Percentiles rank a stretch among this genome's conserved stretches.
Conservation (phyloP, 2,888 invertebrate genomes). For the Thecophora atra region DNA sequence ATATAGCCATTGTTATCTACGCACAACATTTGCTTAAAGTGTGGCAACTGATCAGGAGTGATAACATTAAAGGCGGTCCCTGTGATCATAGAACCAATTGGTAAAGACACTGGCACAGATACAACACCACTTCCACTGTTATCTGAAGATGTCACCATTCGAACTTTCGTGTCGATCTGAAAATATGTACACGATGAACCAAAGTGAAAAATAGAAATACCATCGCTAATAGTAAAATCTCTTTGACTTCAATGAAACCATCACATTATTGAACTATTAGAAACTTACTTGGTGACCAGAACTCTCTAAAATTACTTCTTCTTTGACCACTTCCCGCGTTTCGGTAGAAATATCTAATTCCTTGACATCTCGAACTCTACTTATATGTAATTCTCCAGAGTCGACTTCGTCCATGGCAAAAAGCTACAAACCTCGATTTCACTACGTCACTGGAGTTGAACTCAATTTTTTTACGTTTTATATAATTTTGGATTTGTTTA, state of each 20-base stretch:
- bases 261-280: not conserved
- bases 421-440: constrained; percentile 40
- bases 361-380: constrained; percentile 61
- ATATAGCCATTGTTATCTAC: constrained; percentile 87
- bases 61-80: constrained; percentile 87
- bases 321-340: constrained; percentile 60
- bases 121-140: constrained; percentile 60
- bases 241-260: not conserved
- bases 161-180: constrained; percentile 56
- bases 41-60: constrained; percentile 83
- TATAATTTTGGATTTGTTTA: constrained; percentile 9
- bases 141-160: constrained; percentile 64
- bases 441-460: constrained; percentile 33
- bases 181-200: constrained; percentile 2
- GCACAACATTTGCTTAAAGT: constrained; percentile 86
- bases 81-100: constrained; percentile 82
- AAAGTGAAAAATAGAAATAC: no score
- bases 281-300: constrained; percentile 52
- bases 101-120: constrained; percentile 68
- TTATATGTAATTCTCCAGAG: constrained; percentile 60
- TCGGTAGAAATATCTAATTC: constrained; percentile 53
- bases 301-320: constrained; percentile 61
- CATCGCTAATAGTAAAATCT: no score
- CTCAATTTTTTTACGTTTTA: constrained; percentile 29
- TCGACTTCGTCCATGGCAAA: constrained; percentile 60